Evolutionary conservation across 1,140 invertebrate genomes (phyloP).

Genomic region (Heterodera carotae): DNA sequence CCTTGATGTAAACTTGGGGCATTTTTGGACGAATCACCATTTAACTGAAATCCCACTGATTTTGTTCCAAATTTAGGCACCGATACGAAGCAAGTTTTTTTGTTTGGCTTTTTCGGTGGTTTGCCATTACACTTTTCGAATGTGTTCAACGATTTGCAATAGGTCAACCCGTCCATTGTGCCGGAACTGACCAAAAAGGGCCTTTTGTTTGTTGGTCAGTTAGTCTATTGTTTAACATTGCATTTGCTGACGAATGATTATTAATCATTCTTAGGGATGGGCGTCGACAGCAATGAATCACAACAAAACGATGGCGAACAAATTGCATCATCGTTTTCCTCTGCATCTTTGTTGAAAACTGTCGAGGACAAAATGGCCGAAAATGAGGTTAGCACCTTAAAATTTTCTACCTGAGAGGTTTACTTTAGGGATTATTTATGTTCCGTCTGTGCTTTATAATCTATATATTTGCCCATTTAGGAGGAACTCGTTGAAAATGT

Average conservation of each 20-base stretch:
- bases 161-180: conserved; percentile 54
- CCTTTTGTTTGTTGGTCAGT: conserved; percentile 83
- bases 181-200: conserved; percentile 76
- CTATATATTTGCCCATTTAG: neutral
- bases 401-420: too few relatives aligned
- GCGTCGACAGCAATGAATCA: conserved; percentile 67
- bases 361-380: conserved; percentile 41
- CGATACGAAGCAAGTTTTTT: neutral
- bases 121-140: neutral
- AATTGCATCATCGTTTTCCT: conserved; percentile 51
- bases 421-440: neutral
- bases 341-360: conserved; percentile 48
- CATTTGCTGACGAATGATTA: too few relatives aligned
- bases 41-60: neutral
- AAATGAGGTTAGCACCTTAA: conserved; percentile 6
- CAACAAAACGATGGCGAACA: conserved; percentile 31
- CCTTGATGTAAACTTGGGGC: too few relatives aligned
- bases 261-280: conserved; percentile 71
- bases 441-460: neutral
- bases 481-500: conserved; percentile 54
- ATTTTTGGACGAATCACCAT: too few relatives aligned
- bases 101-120: too few relatives aligned
- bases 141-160: neutral
- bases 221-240: conserved; percentile 45
- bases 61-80: neutral